These are phyloP conservation scores for Pelagia noctiluca DNA, from an alignment of 30 jellyfish, hydroid and myxozoan species.

Conservation along the genomic window DNA sequence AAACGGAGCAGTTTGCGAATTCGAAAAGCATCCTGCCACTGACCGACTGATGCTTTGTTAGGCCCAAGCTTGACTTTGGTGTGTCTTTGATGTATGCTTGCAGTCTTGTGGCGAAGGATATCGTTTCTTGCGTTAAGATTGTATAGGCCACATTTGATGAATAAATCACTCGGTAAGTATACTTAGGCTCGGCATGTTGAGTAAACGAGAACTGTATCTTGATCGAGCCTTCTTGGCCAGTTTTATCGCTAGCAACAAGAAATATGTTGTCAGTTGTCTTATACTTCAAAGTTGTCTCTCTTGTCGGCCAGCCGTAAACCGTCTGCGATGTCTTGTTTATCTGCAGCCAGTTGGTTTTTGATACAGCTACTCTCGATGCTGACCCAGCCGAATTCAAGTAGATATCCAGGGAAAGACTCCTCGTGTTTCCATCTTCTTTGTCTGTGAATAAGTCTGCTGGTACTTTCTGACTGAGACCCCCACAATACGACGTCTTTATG, in stretches of 20 bases:
- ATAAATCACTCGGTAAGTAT: conserved; percentile 21
- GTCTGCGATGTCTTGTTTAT: conserved; percentile 60
- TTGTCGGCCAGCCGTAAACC: conserved; percentile 62
- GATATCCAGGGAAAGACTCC: conserved; percentile 47
- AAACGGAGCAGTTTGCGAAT: conserved; percentile 80
- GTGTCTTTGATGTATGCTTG: conserved; percentile 10
- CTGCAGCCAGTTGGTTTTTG: conserved; percentile 75
- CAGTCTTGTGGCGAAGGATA: conserved; percentile 15
- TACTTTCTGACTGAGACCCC: conserved; percentile 76
- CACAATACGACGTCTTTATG: conserved; percentile 64
- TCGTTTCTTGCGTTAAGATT: neutral
- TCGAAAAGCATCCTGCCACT: neutral
- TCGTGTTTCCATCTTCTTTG: conserved; percentile 89
- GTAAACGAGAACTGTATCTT: conserved; percentile 33
- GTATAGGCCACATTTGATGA: neutral
- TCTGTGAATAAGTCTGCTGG: conserved; percentile 88
- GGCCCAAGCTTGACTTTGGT: conserved; percentile 44
- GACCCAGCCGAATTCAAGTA: neutral
- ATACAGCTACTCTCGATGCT: neutral
- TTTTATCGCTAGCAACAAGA: conserved; percentile 71
- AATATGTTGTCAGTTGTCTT: neutral
- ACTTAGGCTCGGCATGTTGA: conserved; percentile 57
- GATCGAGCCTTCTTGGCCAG: conserved; percentile 70
- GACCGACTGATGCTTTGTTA: neutral
- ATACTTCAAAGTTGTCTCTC: conserved; percentile 20